A percentile compares a stretch with the other conserved stretches of the same genome.
Conservation (phyloP, 2,797 vertebrate genomes). For the Halcyon leucocephala region DNA sequence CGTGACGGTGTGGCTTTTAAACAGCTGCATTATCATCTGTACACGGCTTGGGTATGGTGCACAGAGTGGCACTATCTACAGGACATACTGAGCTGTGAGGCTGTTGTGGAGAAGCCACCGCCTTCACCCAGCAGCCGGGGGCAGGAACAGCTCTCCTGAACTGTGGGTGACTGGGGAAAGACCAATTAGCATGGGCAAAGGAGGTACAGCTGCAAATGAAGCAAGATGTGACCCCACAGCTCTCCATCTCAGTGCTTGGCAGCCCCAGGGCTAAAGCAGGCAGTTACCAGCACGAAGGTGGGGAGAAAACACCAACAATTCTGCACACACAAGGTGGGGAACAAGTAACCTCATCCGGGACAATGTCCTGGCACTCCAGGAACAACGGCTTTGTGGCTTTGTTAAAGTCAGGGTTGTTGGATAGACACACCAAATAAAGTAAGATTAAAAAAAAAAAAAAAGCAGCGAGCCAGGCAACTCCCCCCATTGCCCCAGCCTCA, state of each 20-base stretch:
- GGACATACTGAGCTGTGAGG: neutral
- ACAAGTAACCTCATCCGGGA: neutral
- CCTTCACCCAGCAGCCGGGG: fast-evolving
- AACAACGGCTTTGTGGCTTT: neutral
- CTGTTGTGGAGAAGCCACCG: neutral
- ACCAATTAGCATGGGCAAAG: neutral
- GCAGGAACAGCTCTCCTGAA: neutral
- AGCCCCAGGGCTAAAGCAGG: neutral
- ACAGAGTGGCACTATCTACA: neutral
- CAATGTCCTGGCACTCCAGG: neutral
- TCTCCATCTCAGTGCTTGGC: fast-evolving
- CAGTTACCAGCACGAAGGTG: fast-evolving
- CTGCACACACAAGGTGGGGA: fast-evolving
- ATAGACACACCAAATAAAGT: neutral
- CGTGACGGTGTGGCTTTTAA: neutral
- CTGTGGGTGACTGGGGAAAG: neutral
- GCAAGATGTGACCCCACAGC: fast-evolving
- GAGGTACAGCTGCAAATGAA: neutral
- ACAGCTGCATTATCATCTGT: neutral
- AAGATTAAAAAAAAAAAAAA: no score
- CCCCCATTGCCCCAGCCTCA: fast-evolving
- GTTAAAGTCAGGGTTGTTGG: neutral
- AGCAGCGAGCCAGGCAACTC: neutral
- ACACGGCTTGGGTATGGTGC: fast-evolving
- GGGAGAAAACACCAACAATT: neutral